phyloP scores from a whole-genome alignment of 2,888 invertebrate species.

The Lepidochrysops patricia region DNA sequence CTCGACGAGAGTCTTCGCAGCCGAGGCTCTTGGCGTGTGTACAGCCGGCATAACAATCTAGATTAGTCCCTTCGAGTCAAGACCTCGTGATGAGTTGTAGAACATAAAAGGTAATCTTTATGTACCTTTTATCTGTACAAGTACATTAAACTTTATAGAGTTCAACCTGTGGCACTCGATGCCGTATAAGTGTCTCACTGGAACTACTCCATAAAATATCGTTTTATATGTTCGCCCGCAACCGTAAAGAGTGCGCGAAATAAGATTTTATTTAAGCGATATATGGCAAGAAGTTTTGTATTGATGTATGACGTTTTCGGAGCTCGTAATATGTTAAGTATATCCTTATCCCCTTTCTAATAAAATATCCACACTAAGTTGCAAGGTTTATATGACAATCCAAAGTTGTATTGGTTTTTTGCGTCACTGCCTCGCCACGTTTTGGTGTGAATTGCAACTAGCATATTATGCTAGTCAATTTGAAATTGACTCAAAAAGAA shows the following conservation, averaged over 20 bases:
- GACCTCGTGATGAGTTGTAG: neutral
- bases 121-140: neutral
- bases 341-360: no score
- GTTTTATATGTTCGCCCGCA: neutral
- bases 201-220: conserved; percentile 11
- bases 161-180: conserved; percentile 10
- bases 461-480: no score
- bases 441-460: no score
- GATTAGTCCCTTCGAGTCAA: no score
- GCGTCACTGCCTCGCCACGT: no score
- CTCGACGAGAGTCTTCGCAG: neutral
- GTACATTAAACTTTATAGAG: conserved; percentile 9
- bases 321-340: no score
- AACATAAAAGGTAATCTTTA: neutral
- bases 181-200: conserved; percentile 1
- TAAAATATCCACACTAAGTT: no score
- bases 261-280: conserved; percentile 6
- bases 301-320: neutral
- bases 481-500: no score
- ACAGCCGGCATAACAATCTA: no score
- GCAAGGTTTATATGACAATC: no score
- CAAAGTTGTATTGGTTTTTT: no score
- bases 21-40: no score
- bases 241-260: neutral
- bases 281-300: neutral